Percentiles rank a stretch among this genome's conserved stretches.
These are phyloP conservation scores for Etheostoma cragini DNA, from an alignment of 2,113 vertebrate genomes.

Conservation along the genomic window DNA sequence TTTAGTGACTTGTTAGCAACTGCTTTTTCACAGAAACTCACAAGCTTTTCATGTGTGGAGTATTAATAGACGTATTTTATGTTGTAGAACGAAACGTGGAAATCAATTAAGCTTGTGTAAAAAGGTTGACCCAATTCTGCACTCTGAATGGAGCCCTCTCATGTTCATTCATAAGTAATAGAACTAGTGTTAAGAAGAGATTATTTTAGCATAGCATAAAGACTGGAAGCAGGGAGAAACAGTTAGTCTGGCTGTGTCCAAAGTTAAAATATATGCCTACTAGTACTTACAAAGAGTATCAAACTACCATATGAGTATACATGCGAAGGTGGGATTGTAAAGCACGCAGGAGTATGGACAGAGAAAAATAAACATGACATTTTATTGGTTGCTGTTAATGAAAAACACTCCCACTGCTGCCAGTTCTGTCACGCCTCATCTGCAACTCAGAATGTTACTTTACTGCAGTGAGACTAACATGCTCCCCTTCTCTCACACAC, in stretches of 20 bases:
- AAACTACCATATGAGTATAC: not conserved
- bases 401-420: constrained; percentile 46
- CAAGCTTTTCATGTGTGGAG: not conserved
- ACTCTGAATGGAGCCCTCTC: not conserved
- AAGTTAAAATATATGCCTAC: not conserved
- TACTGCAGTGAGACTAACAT: constrained; percentile 24
- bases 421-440: constrained; percentile 62
- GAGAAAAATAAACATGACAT: constrained; percentile 24
- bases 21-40: no score
- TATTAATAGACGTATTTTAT: not conserved
- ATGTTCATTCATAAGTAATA: not conserved
- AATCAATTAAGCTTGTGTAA: not conserved
- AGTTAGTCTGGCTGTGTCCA: not conserved
- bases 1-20: no score
- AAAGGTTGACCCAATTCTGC: not conserved
- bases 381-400: constrained; percentile 60
- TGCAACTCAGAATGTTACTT: constrained; percentile 59
- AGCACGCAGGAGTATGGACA: not conserved
- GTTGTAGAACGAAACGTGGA: not conserved
- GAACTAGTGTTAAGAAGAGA: not conserved
- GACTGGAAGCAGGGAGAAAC: not conserved
- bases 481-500: constrained; percentile 25
- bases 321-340: constrained; percentile 8
- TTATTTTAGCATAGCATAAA: not conserved
- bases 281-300: not conserved